Evolutionary conservation across 2,113 vertebrate species (phyloP).

Genomic region (Myotis davidii): DNA sequence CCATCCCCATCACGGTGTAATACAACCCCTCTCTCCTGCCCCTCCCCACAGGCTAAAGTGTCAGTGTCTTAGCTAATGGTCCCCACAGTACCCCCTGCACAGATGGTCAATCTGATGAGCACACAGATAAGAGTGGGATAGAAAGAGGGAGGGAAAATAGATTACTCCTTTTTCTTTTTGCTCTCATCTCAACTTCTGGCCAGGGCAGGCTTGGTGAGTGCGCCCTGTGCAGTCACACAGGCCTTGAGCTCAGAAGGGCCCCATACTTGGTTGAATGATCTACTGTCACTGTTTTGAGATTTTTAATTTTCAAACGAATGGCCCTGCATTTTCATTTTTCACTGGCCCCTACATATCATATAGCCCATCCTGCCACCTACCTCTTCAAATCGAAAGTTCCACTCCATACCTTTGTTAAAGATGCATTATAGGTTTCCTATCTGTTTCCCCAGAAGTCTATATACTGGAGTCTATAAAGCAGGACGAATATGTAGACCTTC

Average conservation of each 20-base stretch:
- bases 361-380: neutral
- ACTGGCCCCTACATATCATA: neutral
- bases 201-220: neutral
- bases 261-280: neutral
- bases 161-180: neutral
- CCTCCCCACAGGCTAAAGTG: neutral
- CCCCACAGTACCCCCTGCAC: neutral
- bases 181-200: neutral
- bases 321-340: neutral
- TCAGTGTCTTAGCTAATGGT: neutral
- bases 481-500: neutral
- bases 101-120: neutral
- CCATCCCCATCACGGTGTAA: neutral
- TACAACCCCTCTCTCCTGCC: too few relatives aligned
- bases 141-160: neutral
- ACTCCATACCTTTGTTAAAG: conserved; percentile 4
- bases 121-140: neutral
- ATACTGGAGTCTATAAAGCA: neutral
- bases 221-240: neutral
- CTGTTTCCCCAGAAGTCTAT: neutral
- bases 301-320: neutral
- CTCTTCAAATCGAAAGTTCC: neutral
- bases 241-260: neutral
- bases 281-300: neutral
- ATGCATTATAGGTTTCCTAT: neutral